phyloP scores from a whole-genome alignment of 2,888 invertebrate genomes.

The Agrilus cyanescens region DNA sequence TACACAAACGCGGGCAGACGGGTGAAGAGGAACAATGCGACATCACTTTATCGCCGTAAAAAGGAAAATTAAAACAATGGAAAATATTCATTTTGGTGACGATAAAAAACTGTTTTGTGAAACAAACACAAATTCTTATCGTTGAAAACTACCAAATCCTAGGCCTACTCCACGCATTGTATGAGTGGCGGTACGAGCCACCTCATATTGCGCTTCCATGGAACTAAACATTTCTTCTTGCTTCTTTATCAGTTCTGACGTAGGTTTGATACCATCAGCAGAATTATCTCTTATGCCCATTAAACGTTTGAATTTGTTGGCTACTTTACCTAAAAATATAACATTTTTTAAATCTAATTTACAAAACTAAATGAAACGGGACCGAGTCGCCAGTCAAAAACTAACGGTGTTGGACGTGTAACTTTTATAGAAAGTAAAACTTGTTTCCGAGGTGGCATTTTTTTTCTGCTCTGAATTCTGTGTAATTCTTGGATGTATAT shows the following conservation, averaged over 20 bases:
- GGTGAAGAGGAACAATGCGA: no score
- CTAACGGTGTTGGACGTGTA: no score
- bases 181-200: slow-evolving; percentile 89
- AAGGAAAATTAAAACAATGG: no score
- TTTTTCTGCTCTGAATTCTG: no score
- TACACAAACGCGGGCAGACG: no score
- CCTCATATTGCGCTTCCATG: slow-evolving; percentile 94
- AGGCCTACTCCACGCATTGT: slow-evolving; percentile 84
- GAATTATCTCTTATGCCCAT: slow-evolving; percentile 81
- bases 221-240: slow-evolving; percentile 82
- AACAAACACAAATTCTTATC: slow-evolving; percentile 25
- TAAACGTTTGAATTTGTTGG: slow-evolving; percentile 88
- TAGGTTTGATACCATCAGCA: slow-evolving; percentile 34
- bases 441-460: no score
- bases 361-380: background rate
- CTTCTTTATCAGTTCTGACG: slow-evolving; percentile 51
- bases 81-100: no score
- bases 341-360: background rate
- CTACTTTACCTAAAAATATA: slow-evolving; percentile 48
- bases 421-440: no score
- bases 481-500: no score
- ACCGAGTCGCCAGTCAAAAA: no score
- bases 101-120: background rate
- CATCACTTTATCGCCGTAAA: no score
- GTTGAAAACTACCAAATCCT: slow-evolving; percentile 53